phyloP scores from a whole-genome alignment of 2,797 vertebrate genomes.

The Clamator glandarius region DNA sequence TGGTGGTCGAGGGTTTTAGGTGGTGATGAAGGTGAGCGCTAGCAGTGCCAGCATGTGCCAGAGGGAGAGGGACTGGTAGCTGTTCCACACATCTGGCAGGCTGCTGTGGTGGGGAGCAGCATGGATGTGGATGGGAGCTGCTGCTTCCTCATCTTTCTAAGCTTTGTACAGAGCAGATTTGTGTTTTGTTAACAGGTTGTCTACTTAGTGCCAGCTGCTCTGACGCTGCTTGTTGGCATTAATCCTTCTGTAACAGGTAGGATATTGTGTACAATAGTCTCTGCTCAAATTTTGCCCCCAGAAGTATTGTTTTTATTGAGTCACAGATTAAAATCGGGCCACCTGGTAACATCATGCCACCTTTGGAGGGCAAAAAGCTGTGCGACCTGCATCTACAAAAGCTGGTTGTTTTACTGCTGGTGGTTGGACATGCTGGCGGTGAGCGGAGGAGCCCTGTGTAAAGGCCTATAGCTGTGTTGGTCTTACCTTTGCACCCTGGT shows the following conservation, averaged over 20 bases:
- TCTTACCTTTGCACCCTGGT: background rate
- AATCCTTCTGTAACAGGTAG: conserved; percentile 79
- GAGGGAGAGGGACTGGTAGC: background rate
- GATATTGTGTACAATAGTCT: background rate
- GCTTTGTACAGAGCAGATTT: background rate
- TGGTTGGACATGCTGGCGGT: background rate
- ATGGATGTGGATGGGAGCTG: background rate
- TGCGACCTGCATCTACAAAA: background rate
- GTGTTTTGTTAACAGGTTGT: conserved; percentile 65
- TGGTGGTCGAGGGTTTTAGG: rapidly evolving
- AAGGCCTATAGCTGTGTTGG: background rate
- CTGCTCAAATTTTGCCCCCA: background rate
- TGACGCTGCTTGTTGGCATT: conserved; percentile 73
- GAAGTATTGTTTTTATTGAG: background rate
- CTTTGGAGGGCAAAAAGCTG: background rate
- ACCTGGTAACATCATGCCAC: background rate
- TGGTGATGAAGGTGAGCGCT: background rate
- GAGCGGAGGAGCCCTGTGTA: background rate
- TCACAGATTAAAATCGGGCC: background rate
- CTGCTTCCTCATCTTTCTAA: background rate
- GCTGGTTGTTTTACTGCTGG: background rate
- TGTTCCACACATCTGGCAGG: background rate
- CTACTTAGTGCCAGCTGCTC: conserved; percentile 73
- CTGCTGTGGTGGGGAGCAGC: background rate
- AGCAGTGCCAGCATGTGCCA: rapidly evolving